phyloP scores from a whole-genome alignment of 2,888 invertebrate species.

The Anoncus sp. region DNA sequence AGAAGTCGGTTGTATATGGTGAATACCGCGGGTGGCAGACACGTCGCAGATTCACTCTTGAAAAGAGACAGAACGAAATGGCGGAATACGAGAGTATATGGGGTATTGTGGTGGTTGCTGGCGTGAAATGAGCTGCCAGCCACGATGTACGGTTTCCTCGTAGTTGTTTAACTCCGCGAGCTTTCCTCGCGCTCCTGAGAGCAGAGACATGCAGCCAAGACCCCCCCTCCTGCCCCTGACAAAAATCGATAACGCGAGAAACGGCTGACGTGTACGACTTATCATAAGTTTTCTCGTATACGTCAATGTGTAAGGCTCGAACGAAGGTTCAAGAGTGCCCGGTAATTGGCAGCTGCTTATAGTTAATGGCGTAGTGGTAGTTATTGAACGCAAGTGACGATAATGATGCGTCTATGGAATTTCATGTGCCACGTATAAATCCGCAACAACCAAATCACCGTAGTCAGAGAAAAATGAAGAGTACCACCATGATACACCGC shows the following conservation, averaged over 20 bases:
- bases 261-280: slow-evolving; percentile 11
- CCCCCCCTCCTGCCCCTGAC: slow-evolving; percentile 35
- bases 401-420: background rate
- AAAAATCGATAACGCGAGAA: slow-evolving; percentile 40
- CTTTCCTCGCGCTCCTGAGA: slow-evolving; percentile 50
- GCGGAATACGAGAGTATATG: slow-evolving; percentile 40
- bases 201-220: slow-evolving; percentile 40
- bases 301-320: background rate
- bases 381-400: background rate
- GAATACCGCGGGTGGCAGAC: slow-evolving; percentile 45
- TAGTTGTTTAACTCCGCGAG: slow-evolving; percentile 73
- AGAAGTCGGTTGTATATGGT: slow-evolving; percentile 31
- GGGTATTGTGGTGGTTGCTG: slow-evolving; percentile 70
- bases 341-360: background rate
- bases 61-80: slow-evolving; percentile 59
- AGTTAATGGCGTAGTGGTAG: background rate
- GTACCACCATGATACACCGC: background rate
- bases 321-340: background rate
- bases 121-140: slow-evolving; percentile 78
- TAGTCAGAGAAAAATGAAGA: background rate
- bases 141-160: slow-evolving; percentile 72
- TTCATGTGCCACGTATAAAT: background rate
- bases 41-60: slow-evolving; percentile 52
- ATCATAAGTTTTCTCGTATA: slow-evolving; percentile 28
- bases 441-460: background rate